phyloP scores from a whole-genome alignment of 2,888 invertebrate species.

The Rhyacophila evoluta region DNA sequence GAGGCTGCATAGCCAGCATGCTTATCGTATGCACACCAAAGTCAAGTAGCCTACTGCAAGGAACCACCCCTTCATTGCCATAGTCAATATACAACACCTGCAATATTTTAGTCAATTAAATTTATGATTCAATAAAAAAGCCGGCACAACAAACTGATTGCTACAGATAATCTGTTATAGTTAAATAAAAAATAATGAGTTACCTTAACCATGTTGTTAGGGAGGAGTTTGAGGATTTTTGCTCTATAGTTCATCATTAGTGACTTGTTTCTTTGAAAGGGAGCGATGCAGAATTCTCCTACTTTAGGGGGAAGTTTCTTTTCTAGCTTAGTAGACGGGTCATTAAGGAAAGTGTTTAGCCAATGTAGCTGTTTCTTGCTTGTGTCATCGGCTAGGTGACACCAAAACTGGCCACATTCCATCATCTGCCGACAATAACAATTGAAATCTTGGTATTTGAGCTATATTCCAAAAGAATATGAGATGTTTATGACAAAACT shows the following conservation, averaged over 20 bases:
- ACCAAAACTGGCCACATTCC: conserved; percentile 79
- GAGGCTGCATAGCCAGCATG: conserved; percentile 64
- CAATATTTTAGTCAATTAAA: conserved; percentile 2
- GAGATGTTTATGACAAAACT: no score
- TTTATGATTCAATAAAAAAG: no score
- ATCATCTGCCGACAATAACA: conserved; percentile 63
- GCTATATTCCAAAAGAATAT: no score
- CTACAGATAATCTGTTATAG: no score
- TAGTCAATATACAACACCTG: conserved; percentile 85
- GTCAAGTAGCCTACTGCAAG: conserved; percentile 64
- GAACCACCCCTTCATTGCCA: conserved; percentile 73
- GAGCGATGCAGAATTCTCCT: conserved; percentile 73
- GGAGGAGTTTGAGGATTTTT: conserved; percentile 63
- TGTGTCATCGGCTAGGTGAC: conserved; percentile 69
- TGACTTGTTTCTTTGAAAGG: conserved; percentile 62
- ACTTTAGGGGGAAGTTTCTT: conserved; percentile 57
- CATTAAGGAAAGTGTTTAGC: conserved; percentile 57
- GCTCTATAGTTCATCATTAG: conserved; percentile 70
- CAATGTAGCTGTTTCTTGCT: conserved; percentile 59
- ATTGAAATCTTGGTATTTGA: neutral
- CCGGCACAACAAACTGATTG: no score
- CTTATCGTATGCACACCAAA: conserved; percentile 57
- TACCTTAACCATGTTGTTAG: conserved; percentile 62
- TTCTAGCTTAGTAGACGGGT: conserved; percentile 54
- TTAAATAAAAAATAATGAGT: no score